Evolutionary conservation across 2,888 invertebrate species (phyloP).

Genomic region (Xylota segnis): DNA sequence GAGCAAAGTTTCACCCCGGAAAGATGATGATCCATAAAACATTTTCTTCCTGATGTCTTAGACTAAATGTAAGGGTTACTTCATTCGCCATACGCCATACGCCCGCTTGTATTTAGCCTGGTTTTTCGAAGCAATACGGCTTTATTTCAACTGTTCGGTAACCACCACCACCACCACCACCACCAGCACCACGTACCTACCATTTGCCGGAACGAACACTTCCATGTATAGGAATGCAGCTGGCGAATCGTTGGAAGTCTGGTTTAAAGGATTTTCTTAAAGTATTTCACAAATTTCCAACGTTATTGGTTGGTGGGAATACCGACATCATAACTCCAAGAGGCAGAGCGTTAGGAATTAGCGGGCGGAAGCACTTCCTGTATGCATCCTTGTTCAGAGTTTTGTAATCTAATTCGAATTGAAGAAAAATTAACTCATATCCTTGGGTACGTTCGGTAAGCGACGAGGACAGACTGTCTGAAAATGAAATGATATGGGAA

Average conservation of each 20-base stretch:
- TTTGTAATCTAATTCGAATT: conserved; percentile 23
- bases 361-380: conserved; percentile 25
- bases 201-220: not conserved
- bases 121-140: conserved; percentile 34
- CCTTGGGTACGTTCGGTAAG: conserved; percentile 1
- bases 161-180: no score
- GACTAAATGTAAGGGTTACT: conserved; percentile 31
- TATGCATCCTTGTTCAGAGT: not conserved
- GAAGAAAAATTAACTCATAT: conserved; percentile 27
- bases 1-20: conserved; percentile 63
- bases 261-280: conserved; percentile 12
- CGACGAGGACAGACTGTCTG: not conserved
- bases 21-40: conserved; percentile 77
- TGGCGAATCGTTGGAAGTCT: not conserved
- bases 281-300: conserved; percentile 46
- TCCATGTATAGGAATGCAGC: conserved; percentile 2
- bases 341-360: conserved; percentile 22
- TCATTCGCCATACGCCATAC: conserved; percentile 8
- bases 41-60: conserved; percentile 62
- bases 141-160: conserved; percentile 7
- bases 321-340: conserved; percentile 18
- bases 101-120: conserved; percentile 17
- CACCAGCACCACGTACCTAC: conserved; percentile 3
- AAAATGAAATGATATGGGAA: not conserved
- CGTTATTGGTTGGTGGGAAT: not conserved